Conservation (phyloP, 2,888 invertebrate species). For the Lathronympha strigana region DNA sequence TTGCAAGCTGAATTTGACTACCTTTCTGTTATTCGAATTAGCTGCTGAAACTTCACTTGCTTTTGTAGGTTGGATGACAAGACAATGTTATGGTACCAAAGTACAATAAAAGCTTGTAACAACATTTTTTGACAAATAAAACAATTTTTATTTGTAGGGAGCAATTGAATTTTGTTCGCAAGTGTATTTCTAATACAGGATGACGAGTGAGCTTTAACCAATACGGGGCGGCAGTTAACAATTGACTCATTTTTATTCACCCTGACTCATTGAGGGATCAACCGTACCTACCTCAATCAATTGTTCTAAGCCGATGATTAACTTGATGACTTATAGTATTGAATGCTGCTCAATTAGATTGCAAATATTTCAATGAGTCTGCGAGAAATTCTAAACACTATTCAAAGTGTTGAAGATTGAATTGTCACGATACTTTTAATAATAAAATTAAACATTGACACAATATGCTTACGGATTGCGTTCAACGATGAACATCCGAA, state of each 20-base stretch:
- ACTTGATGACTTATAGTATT: constrained; percentile 61
- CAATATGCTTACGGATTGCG: too few relatives aligned
- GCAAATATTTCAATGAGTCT: constrained; percentile 10
- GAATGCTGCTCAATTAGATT: constrained; percentile 40
- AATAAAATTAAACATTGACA: too few relatives aligned
- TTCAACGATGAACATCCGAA: too few relatives aligned
- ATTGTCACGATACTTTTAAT: too few relatives aligned
- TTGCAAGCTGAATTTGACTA: too few relatives aligned
- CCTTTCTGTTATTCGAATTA: too few relatives aligned
- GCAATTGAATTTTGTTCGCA: constrained; percentile 1
- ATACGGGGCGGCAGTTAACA: constrained; percentile 46
- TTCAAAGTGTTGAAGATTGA: background rate
- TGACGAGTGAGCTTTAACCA: constrained; percentile 47
- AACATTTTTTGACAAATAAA: too few relatives aligned
- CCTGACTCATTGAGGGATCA: constrained; percentile 60
- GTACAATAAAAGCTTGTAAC: too few relatives aligned
- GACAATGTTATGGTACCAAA: too few relatives aligned
- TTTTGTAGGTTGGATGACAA: too few relatives aligned
- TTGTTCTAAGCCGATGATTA: constrained; percentile 59
- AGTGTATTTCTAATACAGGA: constrained; percentile 43
- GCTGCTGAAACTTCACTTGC: too few relatives aligned
- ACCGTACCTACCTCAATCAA: constrained; percentile 45
- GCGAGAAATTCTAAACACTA: background rate
- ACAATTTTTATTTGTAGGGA: too few relatives aligned
- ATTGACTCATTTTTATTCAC: constrained; percentile 53